Percentiles rank a stretch among this genome's conserved stretches.
phyloP scores from a whole-genome alignment of 2,797 vertebrate genomes.

The Steatocranus sp. region DNA sequence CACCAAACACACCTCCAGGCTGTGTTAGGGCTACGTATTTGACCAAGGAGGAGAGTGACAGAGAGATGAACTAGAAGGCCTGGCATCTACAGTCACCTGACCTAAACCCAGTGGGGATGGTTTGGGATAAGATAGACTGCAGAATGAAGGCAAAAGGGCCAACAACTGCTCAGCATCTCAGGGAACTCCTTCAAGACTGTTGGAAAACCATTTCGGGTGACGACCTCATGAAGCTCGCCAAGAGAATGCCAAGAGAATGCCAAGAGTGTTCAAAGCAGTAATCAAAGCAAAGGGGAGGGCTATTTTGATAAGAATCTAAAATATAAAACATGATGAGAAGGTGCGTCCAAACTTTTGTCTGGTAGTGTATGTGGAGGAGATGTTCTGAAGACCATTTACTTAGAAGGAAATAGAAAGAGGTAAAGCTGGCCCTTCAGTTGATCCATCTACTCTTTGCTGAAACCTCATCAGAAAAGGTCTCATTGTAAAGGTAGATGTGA shows the following conservation, averaged over 20 bases:
- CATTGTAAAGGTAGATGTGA: too few species aligned
- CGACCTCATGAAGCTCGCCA: not conserved
- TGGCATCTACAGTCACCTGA: not conserved
- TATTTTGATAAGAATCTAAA: not conserved
- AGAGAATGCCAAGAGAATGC: not conserved
- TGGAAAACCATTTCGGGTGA: not conserved
- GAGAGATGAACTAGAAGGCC: not conserved
- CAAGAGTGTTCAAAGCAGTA: not conserved
- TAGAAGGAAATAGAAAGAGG: not conserved
- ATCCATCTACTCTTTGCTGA: not conserved
- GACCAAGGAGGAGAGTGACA: not conserved
- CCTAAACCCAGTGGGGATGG: not conserved
- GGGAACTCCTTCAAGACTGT: not conserved
- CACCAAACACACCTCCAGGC: not conserved
- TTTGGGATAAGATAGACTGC: not conserved
- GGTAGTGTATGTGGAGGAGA: not conserved
- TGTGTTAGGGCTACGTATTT: not conserved
- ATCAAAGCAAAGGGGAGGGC: not conserved
- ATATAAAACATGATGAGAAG: rapidly evolving
- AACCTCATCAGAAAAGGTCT: too few species aligned
- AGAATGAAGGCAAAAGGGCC: too few species aligned
- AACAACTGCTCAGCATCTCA: not conserved
- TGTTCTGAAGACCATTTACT: not conserved
- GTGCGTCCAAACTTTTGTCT: not conserved
- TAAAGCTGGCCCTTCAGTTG: not conserved